These are phyloP conservation scores for Stichodactyla helianthus DNA, from an alignment of 64 coral and sea anemone genomes.

Conservation along the genomic window DNA sequence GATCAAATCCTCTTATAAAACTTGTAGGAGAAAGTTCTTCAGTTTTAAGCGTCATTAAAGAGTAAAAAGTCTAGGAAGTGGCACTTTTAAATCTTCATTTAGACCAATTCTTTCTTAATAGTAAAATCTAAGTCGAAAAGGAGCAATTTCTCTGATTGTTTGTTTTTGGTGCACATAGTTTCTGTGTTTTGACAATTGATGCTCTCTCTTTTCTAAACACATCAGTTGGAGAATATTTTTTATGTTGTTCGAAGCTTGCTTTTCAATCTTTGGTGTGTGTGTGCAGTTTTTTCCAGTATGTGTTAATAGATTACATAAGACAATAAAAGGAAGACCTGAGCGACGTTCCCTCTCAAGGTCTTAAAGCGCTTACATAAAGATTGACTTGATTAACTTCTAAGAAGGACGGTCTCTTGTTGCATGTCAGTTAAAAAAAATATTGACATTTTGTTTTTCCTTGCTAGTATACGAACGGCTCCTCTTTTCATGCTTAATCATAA, in stretches of 20 bases:
- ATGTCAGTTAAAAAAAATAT: background rate
- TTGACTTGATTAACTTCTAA: background rate
- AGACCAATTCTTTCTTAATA: constrained; percentile 10
- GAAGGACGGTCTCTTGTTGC: background rate
- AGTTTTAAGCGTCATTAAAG: constrained; percentile 21
- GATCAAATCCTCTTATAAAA: constrained; percentile 15
- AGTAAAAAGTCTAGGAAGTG: constrained; percentile 20
- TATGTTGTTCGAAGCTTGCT: background rate
- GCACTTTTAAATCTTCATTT: constrained; percentile 32
- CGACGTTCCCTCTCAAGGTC: background rate
- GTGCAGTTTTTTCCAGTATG: background rate
- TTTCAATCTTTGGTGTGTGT: background rate
- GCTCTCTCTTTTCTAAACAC: background rate
- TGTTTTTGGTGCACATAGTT: background rate
- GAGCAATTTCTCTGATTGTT: background rate
- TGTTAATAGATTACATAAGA: constrained; percentile 5
- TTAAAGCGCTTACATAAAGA: constrained; percentile 18
- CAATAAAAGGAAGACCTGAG: background rate
- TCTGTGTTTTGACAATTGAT: background rate
- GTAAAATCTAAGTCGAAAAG: background rate
- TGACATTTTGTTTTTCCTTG: background rate
- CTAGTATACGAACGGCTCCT: background rate
- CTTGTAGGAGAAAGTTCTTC: constrained; percentile 7
- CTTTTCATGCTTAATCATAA: background rate
- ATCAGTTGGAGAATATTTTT: background rate